Evolutionary conservation across 2,797 vertebrate genomes (phyloP).

Genomic region (Hydrocynus forskahlii): DNA sequence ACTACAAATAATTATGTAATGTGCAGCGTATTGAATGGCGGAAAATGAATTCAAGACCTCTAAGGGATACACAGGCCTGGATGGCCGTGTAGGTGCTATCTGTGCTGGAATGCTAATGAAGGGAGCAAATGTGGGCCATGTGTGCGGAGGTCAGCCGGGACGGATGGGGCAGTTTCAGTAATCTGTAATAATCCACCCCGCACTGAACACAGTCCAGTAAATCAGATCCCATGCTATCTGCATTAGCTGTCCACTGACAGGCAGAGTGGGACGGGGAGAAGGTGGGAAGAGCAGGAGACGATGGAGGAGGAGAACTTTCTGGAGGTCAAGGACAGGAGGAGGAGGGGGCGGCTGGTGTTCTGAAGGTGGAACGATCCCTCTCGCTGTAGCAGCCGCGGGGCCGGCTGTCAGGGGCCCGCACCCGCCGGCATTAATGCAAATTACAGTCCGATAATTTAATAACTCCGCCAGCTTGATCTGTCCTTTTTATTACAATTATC

Average conservation of each 20-base stretch:
- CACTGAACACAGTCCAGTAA: neutral
- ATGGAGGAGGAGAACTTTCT: slow-evolving; percentile 35
- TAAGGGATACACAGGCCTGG: neutral
- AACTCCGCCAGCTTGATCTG: slow-evolving; percentile 92
- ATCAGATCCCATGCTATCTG: slow-evolving; percentile 17
- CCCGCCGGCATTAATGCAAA: slow-evolving; percentile 90
- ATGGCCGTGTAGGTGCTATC: neutral
- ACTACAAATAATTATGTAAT: neutral
- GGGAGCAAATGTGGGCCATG: slow-evolving; percentile 7
- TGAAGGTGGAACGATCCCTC: slow-evolving; percentile 80
- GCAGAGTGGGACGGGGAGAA: neutral
- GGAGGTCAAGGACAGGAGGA: slow-evolving; percentile 79
- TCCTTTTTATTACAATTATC: slow-evolving; percentile 99
- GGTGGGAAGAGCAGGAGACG: slow-evolving; percentile 29
- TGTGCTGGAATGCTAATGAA: slow-evolving; percentile 1
- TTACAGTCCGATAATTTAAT: slow-evolving; percentile 95
- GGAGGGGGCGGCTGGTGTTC: slow-evolving; percentile 33
- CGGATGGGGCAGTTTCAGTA: slow-evolving; percentile 13
- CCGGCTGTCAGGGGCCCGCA: slow-evolving; percentile 71
- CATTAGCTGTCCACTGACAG: neutral
- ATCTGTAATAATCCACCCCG: slow-evolving; percentile 31
- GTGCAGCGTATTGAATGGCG: neutral
- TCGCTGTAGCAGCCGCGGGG: slow-evolving; percentile 54
- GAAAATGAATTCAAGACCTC: neutral
- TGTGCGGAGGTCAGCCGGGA: slow-evolving; percentile 1